Percentiles rank a stretch among this genome's conserved stretches.
These are phyloP conservation scores for Melanotaenia trifasciata DNA, from an alignment of 2,797 vertebrate genomes.

Conservation along the genomic window DNA sequence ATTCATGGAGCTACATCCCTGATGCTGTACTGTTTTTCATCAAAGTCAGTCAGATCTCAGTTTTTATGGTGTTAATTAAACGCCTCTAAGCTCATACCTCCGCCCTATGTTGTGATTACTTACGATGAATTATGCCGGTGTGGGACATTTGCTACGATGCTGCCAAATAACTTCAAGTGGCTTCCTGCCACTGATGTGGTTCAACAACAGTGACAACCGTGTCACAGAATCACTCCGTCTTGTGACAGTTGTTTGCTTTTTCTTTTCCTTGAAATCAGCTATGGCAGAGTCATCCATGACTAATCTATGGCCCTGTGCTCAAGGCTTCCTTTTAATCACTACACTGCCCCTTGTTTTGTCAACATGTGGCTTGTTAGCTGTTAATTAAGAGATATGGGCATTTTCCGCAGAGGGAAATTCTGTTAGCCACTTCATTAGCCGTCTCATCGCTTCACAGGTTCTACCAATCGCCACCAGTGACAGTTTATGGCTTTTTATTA, in stretches of 20 bases:
- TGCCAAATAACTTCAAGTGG: conserved; percentile 36
- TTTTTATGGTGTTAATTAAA: conserved; percentile 16
- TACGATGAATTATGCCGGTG: conserved; percentile 4
- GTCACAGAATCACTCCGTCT: neutral
- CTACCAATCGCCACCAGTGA: neutral
- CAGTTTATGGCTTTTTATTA: neutral
- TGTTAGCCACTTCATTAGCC: conserved; percentile 25
- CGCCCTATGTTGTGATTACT: conserved; percentile 14
- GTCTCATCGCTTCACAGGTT: conserved; percentile 1
- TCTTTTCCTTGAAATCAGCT: conserved; percentile 19
- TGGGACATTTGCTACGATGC: conserved; percentile 32
- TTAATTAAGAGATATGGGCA: conserved; percentile 42
- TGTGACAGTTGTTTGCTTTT: conserved; percentile 10
- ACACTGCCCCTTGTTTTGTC: conserved; percentile 46
- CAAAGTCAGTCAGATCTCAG: conserved; percentile 9
- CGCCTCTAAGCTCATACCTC: neutral
- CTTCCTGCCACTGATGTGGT: conserved; percentile 38
- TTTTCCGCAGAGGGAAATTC: conserved; percentile 26
- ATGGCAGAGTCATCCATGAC: conserved; percentile 32
- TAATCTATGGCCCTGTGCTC: conserved; percentile 22
- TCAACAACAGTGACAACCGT: conserved; percentile 18
- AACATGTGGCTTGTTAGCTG: conserved; percentile 36
- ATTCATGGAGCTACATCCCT: conserved; percentile 73
- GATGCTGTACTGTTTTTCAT: conserved; percentile 45
- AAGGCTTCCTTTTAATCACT: conserved; percentile 51